Conservation (phyloP, 2,888 invertebrate species). For the Habrosyne pyritoides region DNA sequence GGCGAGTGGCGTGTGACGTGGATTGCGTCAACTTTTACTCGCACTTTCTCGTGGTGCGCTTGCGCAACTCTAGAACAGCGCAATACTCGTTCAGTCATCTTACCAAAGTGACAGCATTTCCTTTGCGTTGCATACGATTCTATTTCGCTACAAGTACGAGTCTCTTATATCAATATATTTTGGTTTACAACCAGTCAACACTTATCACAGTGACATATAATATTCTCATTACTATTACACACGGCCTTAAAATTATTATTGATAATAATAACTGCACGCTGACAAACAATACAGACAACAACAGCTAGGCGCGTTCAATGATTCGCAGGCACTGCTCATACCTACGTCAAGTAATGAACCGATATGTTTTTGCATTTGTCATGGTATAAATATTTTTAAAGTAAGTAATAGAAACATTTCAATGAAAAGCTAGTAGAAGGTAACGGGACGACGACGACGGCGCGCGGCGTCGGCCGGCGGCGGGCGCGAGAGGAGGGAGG, state of each 20-base stretch:
- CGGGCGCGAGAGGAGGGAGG: slow-evolving; percentile 49
- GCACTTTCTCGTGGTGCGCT: slow-evolving; percentile 79
- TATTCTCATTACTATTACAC: slow-evolving; percentile 32
- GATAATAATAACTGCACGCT: slow-evolving; percentile 31
- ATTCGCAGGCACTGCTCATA: neutral
- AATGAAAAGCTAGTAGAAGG: slow-evolving; percentile 78
- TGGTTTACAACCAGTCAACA: slow-evolving; percentile 32
- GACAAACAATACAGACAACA: slow-evolving; percentile 28
- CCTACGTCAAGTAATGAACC: slow-evolving; percentile 17
- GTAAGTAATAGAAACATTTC: slow-evolving; percentile 68
- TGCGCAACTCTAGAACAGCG: slow-evolving; percentile 70
- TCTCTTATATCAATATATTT: neutral
- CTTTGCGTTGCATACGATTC: slow-evolving; percentile 30
- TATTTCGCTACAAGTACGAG: neutral
- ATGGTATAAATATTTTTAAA: slow-evolving; percentile 47
- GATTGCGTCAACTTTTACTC: slow-evolving; percentile 83
- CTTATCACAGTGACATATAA: slow-evolving; percentile 33
- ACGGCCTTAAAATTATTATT: slow-evolving; percentile 50
- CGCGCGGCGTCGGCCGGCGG: slow-evolving; percentile 45
- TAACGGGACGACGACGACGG: slow-evolving; percentile 62
- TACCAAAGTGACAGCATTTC: slow-evolving; percentile 62
- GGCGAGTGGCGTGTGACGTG: slow-evolving; percentile 65
- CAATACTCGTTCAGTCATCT: slow-evolving; percentile 73
- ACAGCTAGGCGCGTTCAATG: slow-evolving; percentile 17
- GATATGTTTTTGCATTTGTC: slow-evolving; percentile 42